Evolutionary conservation across 2,113 vertebrate genomes (phyloP), one percentile per base, ranked within the genome.

Genomic region (Megaptera novaeangliae): DNA sequence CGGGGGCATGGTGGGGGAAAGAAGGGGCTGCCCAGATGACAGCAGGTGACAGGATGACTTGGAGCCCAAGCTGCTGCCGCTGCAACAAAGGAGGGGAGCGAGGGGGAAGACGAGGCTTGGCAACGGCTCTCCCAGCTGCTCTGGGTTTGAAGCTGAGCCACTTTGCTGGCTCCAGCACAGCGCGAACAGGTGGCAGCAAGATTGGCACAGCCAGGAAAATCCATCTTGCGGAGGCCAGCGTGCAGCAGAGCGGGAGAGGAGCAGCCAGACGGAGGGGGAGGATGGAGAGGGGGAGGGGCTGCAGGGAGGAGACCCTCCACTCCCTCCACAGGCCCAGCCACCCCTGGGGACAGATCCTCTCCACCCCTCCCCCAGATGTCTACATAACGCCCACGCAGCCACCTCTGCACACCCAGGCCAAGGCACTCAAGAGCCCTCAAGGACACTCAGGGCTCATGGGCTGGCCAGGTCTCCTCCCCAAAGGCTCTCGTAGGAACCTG

Each of bases 171-270:
- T 98, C 96, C 92, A 66, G 96, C 95, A 95, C 94, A 87, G 96
- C 18, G 64, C 97, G 96, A 97, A 98, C 98, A 98, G 98, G 98
- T 98, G 97, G 97, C 96, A 95, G 93, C 97, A 96, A 96, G 97
- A 98, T 86, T 97, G 97, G 94, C 97, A 96, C 96, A 93, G 97
- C 96, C 88, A 96, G 95, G 96, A 97, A 96, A 96, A 95, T 92
- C 88, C 96, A 97, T 97, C 94, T 95, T 95, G 95, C 4, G 39
- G 97, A 94, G 98, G 87, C 94, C 93, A 94, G 89, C 11, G 4
- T 29, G 81, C 94, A 66, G 89, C 93, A 89, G 96, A 88, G 83
- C 27, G 29, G 95, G 91, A 91, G 91, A 94, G 95, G 59, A 89
- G 85, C 94, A 74, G 95, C 92, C 83, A 87, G 95, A 89, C n/a